Evolutionary conservation across 2,797 vertebrate species (phyloP), one percentile per base, ranked within the genome.

Genomic region (Lagorchestes hirsutus): DNA sequence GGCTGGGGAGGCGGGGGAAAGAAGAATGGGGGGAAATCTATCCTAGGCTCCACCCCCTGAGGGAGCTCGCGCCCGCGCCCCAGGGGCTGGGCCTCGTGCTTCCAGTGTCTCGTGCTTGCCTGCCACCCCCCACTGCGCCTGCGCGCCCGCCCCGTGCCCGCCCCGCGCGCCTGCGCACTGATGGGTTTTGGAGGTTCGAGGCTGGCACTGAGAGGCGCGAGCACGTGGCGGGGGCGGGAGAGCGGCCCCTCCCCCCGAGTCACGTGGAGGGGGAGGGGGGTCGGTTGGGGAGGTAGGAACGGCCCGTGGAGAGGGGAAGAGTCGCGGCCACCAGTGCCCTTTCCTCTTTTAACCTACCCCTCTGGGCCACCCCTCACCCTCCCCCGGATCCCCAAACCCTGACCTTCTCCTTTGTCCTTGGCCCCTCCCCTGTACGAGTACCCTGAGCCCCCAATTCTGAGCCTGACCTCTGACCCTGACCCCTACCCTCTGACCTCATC

Each of bases 401-500:
- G 3, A 46, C 27, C 50, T 18, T 50, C 34, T 34, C 90, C 27
- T 13, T 28, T 28, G 90, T 18, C 90, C 50, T 31, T 34, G 90
- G 11, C 90, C 94, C 99, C 98, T 3, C 67, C 93, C 55, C 97
- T 97, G 0, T 93, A 96, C 90, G 99, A 97, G 90, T 98, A 95
- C 87, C 24, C 46, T 12, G 59, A 62, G 13, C 14, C 62, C 62
- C 62, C 28, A 74, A 74, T n/a, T 22, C 62, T 74, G 62, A n/a
- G 3, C n/a, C n/a, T 40, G 6, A 40, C n/a, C 67, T 24, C n/a
- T 40, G 62, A 74, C 59, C 59, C 31, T 16, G 14, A 62, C 5
- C 62, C 14, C 62, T 67, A n/a, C 10, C 50, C 16, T 3, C 52
- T 90, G 74, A 28, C 54, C 24, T 52, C 98, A 5, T 13, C 50